Evolutionary conservation across 2,888 invertebrate genomes (phyloP).

Genomic region (Polyommatus iphigenia): DNA sequence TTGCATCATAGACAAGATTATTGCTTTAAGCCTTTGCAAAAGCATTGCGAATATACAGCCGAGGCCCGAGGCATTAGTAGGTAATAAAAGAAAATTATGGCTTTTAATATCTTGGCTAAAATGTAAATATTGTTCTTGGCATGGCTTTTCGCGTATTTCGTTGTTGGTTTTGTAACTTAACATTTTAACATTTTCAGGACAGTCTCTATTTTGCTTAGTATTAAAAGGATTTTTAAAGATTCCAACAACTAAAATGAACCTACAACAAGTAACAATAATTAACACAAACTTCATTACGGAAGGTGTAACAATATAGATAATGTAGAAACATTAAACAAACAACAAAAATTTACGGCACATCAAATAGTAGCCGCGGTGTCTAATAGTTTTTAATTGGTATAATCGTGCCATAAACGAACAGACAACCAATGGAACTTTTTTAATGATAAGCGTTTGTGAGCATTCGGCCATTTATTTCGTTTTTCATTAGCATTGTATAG

Average conservation of each 20-base stretch:
- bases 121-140: slow-evolving; percentile 18
- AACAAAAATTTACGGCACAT: slow-evolving; percentile 64
- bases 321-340: slow-evolving; percentile 80
- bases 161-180: not conserved
- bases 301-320: slow-evolving; percentile 55
- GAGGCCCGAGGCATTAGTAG: slow-evolving; percentile 42
- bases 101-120: slow-evolving; percentile 21
- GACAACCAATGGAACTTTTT: slow-evolving; percentile 61
- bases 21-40: slow-evolving; percentile 50
- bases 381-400: slow-evolving; percentile 79
- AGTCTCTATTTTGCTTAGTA: not conserved
- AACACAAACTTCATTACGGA: slow-evolving; percentile 19
- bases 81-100: slow-evolving; percentile 17
- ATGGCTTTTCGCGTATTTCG: not conserved
- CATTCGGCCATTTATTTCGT: slow-evolving; percentile 59
- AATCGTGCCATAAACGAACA: slow-evolving; percentile 67
- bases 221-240: not conserved
- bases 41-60: slow-evolving; percentile 47
- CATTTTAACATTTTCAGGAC: not conserved
- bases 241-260: not conserved
- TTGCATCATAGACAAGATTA: slow-evolving; percentile 50
- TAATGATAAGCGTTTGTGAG: slow-evolving; percentile 61
- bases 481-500: slow-evolving; percentile 74
- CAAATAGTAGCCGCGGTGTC: slow-evolving; percentile 74
- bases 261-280: slow-evolving; percentile 14